These are phyloP conservation scores for Sebastes fasciatus DNA, from an alignment of 2,113 vertebrate genomes.

Conservation along the genomic window DNA sequence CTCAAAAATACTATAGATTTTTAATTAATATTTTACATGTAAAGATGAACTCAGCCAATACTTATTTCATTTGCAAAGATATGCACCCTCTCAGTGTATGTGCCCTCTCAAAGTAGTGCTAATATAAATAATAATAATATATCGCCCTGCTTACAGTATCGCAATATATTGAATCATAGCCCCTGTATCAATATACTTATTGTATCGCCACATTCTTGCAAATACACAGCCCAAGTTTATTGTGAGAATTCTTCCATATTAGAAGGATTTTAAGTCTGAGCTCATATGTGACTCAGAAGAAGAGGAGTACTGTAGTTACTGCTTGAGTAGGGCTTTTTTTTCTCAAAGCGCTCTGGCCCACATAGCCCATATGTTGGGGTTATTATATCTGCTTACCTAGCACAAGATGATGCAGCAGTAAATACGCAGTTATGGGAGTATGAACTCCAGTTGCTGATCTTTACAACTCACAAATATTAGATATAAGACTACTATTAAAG, in stretches of 20 bases:
- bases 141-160: no score
- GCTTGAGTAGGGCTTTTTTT: not conserved
- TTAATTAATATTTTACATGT: no score
- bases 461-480: not conserved
- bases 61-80: no score
- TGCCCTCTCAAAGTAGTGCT: no score
- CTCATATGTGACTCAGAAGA: not conserved
- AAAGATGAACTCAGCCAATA: no score
- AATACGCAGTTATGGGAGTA: conserved; percentile 19
- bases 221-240: not conserved
- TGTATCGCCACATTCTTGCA: no score
- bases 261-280: not conserved
- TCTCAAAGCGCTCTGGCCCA: conserved; percentile 9
- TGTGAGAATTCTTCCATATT: not conserved
- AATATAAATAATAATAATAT: no score
- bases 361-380: conserved; percentile 42
- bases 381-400: conserved; percentile 17
- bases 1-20: no score
- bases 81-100: no score
- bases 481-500: not conserved
- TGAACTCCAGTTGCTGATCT: conserved; percentile 20
- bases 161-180: no score
- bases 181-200: no score
- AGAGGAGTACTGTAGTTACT: not conserved
- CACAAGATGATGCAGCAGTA: conserved; percentile 25